Evolutionary conservation across 2,888 invertebrate genomes (phyloP).

Genomic region (Machimus atricapillus): DNA sequence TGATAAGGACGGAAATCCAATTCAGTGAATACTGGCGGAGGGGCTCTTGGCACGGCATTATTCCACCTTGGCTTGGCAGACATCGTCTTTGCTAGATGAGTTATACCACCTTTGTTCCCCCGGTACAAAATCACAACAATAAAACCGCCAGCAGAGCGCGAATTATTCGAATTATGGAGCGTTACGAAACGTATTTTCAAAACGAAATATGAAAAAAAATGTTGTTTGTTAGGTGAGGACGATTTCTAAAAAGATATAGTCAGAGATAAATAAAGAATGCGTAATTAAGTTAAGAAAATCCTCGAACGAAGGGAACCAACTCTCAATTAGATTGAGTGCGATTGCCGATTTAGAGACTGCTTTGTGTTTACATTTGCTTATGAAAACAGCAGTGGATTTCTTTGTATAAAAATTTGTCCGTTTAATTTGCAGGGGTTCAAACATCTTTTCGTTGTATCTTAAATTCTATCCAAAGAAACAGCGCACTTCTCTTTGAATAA

Average conservation of each 20-base stretch:
- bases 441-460: background rate
- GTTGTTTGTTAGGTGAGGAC: background rate
- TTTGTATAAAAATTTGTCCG: background rate
- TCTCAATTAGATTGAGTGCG: background rate
- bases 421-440: background rate
- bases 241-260: background rate
- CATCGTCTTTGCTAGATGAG: background rate
- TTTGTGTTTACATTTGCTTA: background rate
- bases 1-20: background rate
- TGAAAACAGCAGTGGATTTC: background rate
- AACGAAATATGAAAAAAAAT: background rate
- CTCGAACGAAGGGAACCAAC: background rate
- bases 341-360: background rate
- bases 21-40: background rate
- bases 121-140: background rate
- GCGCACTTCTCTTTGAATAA: background rate
- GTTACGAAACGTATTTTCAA: background rate
- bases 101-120: background rate
- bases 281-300: background rate
- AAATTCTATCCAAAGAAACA: background rate
- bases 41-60: background rate
- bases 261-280: background rate
- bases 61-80: background rate
- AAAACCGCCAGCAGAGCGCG: background rate
- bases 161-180: background rate